These are phyloP conservation scores for Tyrophagus putrescentiae DNA, from an alignment of 1,140 invertebrate species.

Conservation along the genomic window DNA sequence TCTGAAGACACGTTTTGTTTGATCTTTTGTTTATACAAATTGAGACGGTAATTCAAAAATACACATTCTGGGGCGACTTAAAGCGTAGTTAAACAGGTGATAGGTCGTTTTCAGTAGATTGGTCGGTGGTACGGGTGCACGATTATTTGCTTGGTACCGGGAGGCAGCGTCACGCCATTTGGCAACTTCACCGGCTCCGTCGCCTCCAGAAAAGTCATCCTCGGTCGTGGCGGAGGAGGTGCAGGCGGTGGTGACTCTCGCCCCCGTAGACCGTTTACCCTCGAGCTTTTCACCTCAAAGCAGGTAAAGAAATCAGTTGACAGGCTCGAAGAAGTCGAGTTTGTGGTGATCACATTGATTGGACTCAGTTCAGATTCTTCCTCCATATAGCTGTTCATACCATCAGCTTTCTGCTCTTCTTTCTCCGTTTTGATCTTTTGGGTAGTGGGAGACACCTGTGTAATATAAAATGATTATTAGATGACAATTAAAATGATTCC, in stretches of 20 bases:
- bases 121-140: constrained; percentile 22
- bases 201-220: constrained; percentile 18
- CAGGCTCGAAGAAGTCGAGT: background rate
- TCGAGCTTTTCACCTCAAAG: background rate
- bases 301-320: background rate
- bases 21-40: constrained; percentile 2
- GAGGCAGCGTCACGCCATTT: constrained; percentile 19
- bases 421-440: too few species aligned
- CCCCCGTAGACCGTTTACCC: background rate
- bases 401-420: background rate
- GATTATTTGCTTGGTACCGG: constrained; percentile 23
- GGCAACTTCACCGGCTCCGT: constrained; percentile 19
- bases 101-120: background rate
- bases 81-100: background rate
- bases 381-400: background rate
- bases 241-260: constrained; percentile 15
- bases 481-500: too few species aligned
- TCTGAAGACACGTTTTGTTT: background rate
- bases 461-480: too few species aligned
- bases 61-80: background rate
- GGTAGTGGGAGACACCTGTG: too few species aligned
- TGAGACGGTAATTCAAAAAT: background rate
- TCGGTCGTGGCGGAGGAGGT: constrained; percentile 14
- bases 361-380: background rate
- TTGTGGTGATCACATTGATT: constrained; percentile 4